A percentile compares a stretch with the other conserved stretches of the same genome.
These are phyloP conservation scores for Megalops cyprinoides DNA, from an alignment of 2,797 vertebrate species.

Conservation along the genomic window DNA sequence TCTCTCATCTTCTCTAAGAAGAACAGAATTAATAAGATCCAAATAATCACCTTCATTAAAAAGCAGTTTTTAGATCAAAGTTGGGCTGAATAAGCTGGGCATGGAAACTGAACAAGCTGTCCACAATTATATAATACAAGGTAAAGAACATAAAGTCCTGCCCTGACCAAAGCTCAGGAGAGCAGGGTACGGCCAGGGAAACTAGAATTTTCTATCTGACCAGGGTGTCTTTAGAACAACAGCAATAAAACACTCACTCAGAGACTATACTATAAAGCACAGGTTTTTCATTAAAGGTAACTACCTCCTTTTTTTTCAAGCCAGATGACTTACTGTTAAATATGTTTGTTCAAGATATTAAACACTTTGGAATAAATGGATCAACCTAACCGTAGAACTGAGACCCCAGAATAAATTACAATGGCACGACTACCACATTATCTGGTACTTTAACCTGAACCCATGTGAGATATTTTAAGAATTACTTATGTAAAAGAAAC, in stretches of 20 bases:
- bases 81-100: not conserved
- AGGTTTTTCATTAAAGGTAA: too few relatives aligned
- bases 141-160: not conserved
- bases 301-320: too few relatives aligned
- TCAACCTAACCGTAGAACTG: too few relatives aligned
- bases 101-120: not conserved
- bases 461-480: too few relatives aligned
- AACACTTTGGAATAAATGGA: too few relatives aligned
- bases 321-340: too few relatives aligned
- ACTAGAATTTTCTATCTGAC: not conserved
- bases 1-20: not conserved
- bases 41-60: not conserved
- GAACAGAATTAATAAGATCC: not conserved
- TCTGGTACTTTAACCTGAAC: too few relatives aligned
- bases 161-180: not conserved
- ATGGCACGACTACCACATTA: slow-evolving; percentile 16
- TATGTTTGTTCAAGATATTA: too few relatives aligned
- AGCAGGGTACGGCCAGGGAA: not conserved
- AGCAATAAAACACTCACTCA: not conserved
- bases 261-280: not conserved
- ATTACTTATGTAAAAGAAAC: too few relatives aligned
- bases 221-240: not conserved
- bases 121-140: not conserved
- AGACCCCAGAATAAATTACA: too few relatives aligned
- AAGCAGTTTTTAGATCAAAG: not conserved